Conservation (phyloP, 1,140 invertebrate genomes). For the Zaprionus davidi region DNA sequence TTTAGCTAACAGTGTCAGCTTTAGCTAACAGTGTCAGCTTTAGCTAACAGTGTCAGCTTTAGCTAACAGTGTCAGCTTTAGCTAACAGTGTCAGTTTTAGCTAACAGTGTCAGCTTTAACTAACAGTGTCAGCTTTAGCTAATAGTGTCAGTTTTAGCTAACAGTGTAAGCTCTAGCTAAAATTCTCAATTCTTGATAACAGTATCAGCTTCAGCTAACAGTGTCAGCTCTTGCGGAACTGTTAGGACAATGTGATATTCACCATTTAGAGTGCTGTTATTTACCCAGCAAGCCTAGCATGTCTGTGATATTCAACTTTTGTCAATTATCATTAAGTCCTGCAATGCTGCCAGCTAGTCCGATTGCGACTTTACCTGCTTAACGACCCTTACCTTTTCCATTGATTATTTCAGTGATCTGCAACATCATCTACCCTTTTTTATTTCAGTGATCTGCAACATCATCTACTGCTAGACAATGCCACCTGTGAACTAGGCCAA, state of each 20-base stretch:
- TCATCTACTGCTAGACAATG: slow-evolving; percentile 43
- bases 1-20: not conserved
- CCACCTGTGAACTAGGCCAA: slow-evolving; percentile 67
- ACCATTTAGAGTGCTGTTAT: not conserved
- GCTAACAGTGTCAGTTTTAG: too few species aligned
- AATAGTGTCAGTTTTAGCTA: not conserved
- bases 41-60: not conserved
- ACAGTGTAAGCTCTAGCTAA: not conserved
- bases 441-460: slow-evolving; percentile 41
- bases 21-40: not conserved
- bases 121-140: too few species aligned
- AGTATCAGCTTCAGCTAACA: not conserved
- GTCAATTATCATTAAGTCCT: not conserved
- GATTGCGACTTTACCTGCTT: not conserved
- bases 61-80: too few species aligned
- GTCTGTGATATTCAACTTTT: not conserved
- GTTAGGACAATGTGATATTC: too few species aligned
- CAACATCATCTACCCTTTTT: slow-evolving; percentile 36
- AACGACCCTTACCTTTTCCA: not conserved
- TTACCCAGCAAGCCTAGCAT: not conserved
- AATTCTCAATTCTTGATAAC: too few species aligned
- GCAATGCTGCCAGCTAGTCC: not conserved
- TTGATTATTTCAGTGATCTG: slow-evolving; percentile 25
- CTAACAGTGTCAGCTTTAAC: too few species aligned
- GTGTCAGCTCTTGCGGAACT: too few species aligned